phyloP scores from a whole-genome alignment of 1,140 invertebrate genomes.

The Brachystomella parvula region DNA sequence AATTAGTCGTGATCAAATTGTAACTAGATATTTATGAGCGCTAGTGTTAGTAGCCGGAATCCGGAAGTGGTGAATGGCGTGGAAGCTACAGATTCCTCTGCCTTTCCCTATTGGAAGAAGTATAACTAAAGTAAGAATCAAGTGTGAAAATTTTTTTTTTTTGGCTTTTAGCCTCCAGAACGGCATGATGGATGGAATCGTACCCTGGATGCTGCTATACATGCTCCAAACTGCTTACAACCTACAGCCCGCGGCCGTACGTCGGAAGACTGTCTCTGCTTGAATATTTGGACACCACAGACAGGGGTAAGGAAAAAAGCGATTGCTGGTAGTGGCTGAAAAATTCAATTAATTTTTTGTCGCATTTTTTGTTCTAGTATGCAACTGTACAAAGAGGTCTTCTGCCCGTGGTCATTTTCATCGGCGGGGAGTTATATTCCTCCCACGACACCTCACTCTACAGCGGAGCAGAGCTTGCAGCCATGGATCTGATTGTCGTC shows the following conservation, averaged over 20 bases:
- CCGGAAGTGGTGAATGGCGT: too few species aligned
- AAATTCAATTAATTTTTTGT: not conserved
- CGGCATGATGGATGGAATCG: constrained; percentile 37
- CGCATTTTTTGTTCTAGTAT: constrained; percentile 23
- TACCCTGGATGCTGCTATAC: constrained; percentile 30
- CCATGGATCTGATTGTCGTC: constrained; percentile 32
- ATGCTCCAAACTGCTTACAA: constrained; percentile 34
- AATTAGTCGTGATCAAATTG: too few species aligned
- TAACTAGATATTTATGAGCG: too few species aligned
- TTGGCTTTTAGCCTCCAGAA: constrained; percentile 31
- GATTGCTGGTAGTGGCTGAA: not conserved
- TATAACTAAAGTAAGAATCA: not conserved
- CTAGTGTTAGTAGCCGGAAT: too few species aligned
- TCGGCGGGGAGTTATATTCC: constrained; percentile 37
- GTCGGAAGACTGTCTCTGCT: constrained; percentile 36
- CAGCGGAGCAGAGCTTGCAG: constrained; percentile 34
- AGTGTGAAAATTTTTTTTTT: constrained; percentile 5
- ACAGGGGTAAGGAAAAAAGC: not conserved
- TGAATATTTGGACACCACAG: constrained; percentile 38
- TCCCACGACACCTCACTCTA: constrained; percentile 35
- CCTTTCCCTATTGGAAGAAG: too few species aligned
- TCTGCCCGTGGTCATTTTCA: constrained; percentile 37
- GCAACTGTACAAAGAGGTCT: constrained; percentile 21
- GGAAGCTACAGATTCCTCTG: too few species aligned
- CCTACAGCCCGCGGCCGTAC: constrained; percentile 34